Conservation (phyloP, 2,797 vertebrate genomes). For the Natrix natrix region DNA sequence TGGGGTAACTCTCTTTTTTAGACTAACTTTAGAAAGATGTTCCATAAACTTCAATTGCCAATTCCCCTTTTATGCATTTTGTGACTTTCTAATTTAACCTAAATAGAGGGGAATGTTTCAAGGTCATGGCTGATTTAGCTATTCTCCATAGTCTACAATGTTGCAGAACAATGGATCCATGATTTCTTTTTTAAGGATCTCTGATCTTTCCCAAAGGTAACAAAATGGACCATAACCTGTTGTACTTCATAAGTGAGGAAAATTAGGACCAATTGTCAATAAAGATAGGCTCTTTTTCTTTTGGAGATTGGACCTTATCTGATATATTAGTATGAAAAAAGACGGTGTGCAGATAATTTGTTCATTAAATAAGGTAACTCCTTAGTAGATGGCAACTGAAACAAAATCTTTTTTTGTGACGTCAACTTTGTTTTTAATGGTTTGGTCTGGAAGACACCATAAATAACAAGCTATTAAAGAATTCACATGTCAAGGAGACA, state of each 20-base stretch:
- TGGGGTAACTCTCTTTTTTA: neutral
- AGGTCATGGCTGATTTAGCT: neutral
- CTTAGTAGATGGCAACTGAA: neutral
- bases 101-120: no score
- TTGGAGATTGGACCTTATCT: neutral
- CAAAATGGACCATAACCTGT: neutral
- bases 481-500: no score
- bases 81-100: neutral
- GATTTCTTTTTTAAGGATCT: neutral
- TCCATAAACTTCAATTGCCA: neutral
- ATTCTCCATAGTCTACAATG: neutral
- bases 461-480: neutral
- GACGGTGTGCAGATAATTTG: neutral
- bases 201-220: neutral
- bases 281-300: neutral
- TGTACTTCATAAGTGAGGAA: neutral
- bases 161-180: neutral
- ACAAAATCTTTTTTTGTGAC: neutral
- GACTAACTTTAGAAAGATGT: neutral
- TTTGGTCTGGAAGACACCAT: neutral
- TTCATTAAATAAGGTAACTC: neutral
- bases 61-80: neutral
- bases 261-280: neutral
- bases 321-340: neutral
- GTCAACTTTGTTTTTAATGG: neutral